Base-by-base conservation (phyloP, 2,888 invertebrate species). In the Nysson spinosus region DNA sequence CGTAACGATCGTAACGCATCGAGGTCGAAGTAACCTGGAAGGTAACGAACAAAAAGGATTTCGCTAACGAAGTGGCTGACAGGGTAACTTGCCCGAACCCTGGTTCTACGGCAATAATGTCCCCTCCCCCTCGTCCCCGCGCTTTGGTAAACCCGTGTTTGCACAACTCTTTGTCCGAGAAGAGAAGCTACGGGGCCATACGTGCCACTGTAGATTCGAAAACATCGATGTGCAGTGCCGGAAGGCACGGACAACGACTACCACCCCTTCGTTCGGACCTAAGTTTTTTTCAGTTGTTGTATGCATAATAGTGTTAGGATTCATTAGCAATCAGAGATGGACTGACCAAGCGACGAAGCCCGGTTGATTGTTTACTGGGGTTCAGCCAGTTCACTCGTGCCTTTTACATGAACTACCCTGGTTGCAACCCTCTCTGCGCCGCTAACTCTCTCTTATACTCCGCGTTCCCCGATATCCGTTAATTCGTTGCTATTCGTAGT, bases 251-350 rank as follows among this genome's bases (percentile, higher is more conserved):
- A 71, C 76, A 72, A 70, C 70, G 76, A 76, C 76, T 72, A 71
- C 72, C 75, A 75, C 69, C 69, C 72, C 61, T 60, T 55, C 68
- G 72, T 57, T 67, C 71, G 58, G 77, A 78, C 74, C 77, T 84
- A 83, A 83, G 77, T 81, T 81, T 76, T 83, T 79, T 77, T 71
- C 72, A 68, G 81, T 83, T 83, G 84, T 84, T 82, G 83, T 81
- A 85, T 85, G 82, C 82, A 83, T 87, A 87, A 87, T 82, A 85
- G 82, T 77, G 80, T 87, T 87, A 87, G 87, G 83, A 84, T 87
- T 87, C 87, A 87, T 87, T 87, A 87, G 87, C 87, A 87, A 87
- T 87, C 87, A 87, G 86, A 86, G 84, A 85, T 83, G 85, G 84
- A 72, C 67, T 74, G 77, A 69, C 56, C 61, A 64, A 73, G 60